Base-by-base conservation (phyloP, 2,797 vertebrate species). In the Tapirus indicus region DNA sequence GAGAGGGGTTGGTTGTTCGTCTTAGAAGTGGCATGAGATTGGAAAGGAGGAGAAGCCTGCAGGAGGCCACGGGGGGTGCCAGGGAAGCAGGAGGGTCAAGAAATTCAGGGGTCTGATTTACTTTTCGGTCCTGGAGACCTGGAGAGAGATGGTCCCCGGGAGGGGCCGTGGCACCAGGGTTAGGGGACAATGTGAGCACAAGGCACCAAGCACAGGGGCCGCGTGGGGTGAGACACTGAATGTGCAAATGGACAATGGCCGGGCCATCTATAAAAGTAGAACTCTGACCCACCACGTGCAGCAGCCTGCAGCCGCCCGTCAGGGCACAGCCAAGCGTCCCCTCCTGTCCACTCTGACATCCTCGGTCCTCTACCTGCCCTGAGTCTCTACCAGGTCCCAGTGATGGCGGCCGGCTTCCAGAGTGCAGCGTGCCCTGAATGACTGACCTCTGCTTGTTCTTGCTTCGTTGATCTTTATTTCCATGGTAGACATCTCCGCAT, bases 351-450 rank as follows among this genome's bases (percentile, higher is more conserved):
- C 75, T 56, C 12, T 54, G 32, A 13, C 11, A 35, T 16, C 32
- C 49, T 20, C 49, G 2, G 20, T 35, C 11, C 32, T 32, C 20
- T 21, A 20, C 8, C 47, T 11, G 47, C 47, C 47, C 47, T 11
- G 47, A 11, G 47, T 47, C 47, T 47, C 47, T 11, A 8, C 47
- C 47, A 9, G 47, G 10, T 47, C 5, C 71, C 5, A 7, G 21
- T 2, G 16, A 9, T 0, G 29, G 71, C 12, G 71, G 7, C 38
- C 8, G 0, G 11, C 8, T 11, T 52, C 20, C 29, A 60, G 2
- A 23, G 21, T 0, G 0, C 8, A 16, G 17, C 9, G 0, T 14
- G 11, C 13, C 17, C 11, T 13, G 18, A 11, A 4, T 23, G 16
- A 13, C 18, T 0, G 10, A 18, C 8, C 41, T 52, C 12, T 5